Base-by-base conservation (phyloP, 1,140 invertebrate genomes). In the Pogonomyrmex barbatus region DNA sequence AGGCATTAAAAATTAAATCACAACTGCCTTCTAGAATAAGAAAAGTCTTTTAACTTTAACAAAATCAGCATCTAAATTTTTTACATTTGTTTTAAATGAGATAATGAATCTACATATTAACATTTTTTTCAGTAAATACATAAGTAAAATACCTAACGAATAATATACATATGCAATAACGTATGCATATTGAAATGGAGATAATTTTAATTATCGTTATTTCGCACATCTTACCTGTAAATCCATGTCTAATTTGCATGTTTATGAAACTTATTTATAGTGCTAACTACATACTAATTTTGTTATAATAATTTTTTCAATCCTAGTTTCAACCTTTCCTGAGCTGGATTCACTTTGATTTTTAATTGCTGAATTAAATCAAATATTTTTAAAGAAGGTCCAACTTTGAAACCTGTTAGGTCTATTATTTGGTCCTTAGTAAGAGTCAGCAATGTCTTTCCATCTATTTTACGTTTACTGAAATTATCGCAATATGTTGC, bases 361-460 rank as follows among this genome's bases (percentile, higher is more conserved):
- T 98, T 98, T 17, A 98, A 95, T 91, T 98, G 97, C 91, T 97
- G 97, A 90, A 99, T 98, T 60, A 99, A 96, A 95, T 99, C 98
- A 92, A 96, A 98, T 93, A 99, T 99, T 96, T 99, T 99, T 39
- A 99, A 93, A 5, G 98, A 98, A 8, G 98, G 98, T 4, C 98
- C 98, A 78, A 99, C 98, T 96, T 99, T 99, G 96, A 98, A 98
- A 87, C 98, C 97, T 14, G 98, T 97, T 47, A 98, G 95, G 92
- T 97, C 97, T 88, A 99, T 97, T 76, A 99, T 98, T 94, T 99
- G 97, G 92, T 99, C 98, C 95, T 98, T 98, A 52, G 97, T 97
- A 65, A 99, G 94, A 73, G 96, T 96, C 56, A 99, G 94, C 89
- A 99, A 95, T 91, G 96, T 96, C 77, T 97, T 96, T 0, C 98